phyloP scores from a whole-genome alignment of 2,888 invertebrate species.

The Machimus atricapillus region DNA sequence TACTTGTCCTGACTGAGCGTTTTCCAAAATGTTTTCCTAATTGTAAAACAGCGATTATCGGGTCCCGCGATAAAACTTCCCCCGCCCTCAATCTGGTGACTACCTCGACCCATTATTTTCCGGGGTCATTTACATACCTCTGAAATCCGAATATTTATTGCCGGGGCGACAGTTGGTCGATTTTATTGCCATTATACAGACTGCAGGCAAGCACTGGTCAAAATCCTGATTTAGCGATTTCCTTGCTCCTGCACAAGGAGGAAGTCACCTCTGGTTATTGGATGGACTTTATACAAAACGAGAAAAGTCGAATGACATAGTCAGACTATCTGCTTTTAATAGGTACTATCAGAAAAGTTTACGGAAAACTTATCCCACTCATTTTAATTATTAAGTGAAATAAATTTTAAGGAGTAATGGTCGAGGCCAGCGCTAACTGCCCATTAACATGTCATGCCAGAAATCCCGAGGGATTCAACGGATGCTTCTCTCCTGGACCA shows the following conservation, averaged over 20 bases:
- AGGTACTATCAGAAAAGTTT: not conserved
- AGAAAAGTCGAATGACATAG: not conserved
- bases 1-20: not conserved
- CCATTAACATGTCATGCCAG: not conserved
- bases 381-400: not conserved
- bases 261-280: not conserved
- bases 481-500: not conserved
- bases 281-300: not conserved
- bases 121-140: not conserved
- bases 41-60: not conserved
- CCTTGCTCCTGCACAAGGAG: not conserved
- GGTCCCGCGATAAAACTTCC: not conserved
- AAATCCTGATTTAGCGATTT: not conserved
- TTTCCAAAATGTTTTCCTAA: constrained; percentile 9
- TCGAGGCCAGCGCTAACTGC: not conserved
- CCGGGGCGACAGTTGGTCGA: not conserved
- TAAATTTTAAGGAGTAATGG: not conserved
- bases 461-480: not conserved
- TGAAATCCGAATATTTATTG: not conserved
- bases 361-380: not conserved
- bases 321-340: not conserved
- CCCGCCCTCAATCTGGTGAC: not conserved
- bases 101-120: not conserved
- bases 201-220: not conserved
- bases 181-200: not conserved